These are phyloP conservation scores for Scatophagus argus DNA, from an alignment of 2,113 vertebrate species.

Conservation along the genomic window DNA sequence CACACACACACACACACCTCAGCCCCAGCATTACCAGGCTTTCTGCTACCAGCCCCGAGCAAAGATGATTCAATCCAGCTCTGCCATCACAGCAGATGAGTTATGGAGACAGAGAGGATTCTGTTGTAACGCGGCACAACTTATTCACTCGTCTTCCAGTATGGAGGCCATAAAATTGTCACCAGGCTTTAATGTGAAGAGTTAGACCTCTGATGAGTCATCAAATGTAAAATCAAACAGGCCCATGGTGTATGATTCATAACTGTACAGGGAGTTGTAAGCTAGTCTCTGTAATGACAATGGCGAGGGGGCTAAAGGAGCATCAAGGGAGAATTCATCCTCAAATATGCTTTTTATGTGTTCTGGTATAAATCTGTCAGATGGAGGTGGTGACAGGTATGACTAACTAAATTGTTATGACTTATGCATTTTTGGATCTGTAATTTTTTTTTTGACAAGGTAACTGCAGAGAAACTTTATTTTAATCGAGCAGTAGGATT, in stretches of 20 bases:
- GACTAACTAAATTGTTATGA: conserved; percentile 32
- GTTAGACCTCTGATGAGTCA: conserved; percentile 76
- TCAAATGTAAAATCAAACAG: conserved; percentile 68
- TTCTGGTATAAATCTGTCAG: conserved; percentile 29
- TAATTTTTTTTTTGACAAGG: conserved; percentile 18
- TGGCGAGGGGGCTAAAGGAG: conserved; percentile 27
- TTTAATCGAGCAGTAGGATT: conserved; percentile 5
- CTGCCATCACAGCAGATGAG: conserved; percentile 64
- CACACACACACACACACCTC: conserved; percentile 38
- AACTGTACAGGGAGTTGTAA: conserved; percentile 60
- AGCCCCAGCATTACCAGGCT: conserved; percentile 38
- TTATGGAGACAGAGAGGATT: conserved; percentile 60
- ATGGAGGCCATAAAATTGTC: conserved; percentile 69
- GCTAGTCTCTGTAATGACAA: conserved; percentile 59
- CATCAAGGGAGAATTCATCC: conserved; percentile 41
- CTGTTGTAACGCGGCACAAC: conserved; percentile 36
- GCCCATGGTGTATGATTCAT: conserved; percentile 63
- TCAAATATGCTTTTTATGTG: conserved; percentile 44
- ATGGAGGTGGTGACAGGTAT: conserved; percentile 36
- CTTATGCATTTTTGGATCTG: conserved; percentile 10
- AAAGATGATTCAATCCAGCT: conserved; percentile 66
- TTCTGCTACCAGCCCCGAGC: conserved; percentile 39
- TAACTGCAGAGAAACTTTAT: neutral
- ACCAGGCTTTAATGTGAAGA: conserved; percentile 66
- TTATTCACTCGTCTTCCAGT: conserved; percentile 36